Evolutionary conservation across 2,888 invertebrate species (phyloP).

Genomic region (Trachelus troglodyta): DNA sequence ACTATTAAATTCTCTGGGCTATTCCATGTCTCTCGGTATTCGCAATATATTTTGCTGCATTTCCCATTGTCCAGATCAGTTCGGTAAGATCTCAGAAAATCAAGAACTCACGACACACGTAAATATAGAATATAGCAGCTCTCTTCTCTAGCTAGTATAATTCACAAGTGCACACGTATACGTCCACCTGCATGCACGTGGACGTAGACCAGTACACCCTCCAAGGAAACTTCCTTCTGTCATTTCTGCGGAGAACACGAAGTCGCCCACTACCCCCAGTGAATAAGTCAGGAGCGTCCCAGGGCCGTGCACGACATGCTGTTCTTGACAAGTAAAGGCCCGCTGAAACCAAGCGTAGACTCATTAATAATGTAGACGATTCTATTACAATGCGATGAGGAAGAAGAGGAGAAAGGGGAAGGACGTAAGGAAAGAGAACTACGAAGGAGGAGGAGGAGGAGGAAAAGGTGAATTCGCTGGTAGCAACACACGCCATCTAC

Average conservation of each 20-base stretch:
- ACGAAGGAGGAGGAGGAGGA: not conserved
- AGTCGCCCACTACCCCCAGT: constrained; percentile 21
- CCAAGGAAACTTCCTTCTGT: constrained; percentile 36
- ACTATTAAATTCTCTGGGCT: not conserved
- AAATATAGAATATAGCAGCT: not conserved
- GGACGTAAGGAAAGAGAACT: not conserved
- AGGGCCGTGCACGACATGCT: constrained; percentile 17
- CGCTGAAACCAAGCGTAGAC: constrained; percentile 27
- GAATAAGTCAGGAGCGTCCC: constrained; percentile 36
- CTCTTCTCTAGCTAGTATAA: not conserved
- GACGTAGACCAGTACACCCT: not conserved
- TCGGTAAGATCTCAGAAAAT: not conserved
- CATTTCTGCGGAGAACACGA: constrained; percentile 28
- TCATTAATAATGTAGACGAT: constrained; percentile 55
- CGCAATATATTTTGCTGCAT: not conserved
- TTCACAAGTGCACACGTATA: not conserved
- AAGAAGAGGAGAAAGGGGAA: constrained; percentile 5
- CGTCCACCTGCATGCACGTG: not conserved
- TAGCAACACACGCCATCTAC: not conserved
- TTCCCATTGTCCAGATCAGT: not conserved
- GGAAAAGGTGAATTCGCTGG: not conserved
- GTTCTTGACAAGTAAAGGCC: constrained; percentile 22
- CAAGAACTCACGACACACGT: not conserved
- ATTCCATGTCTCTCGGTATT: not conserved
- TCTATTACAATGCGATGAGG: constrained; percentile 47